Conservation (phyloP, 2,888 invertebrate genomes). For the Crocallis elinguaria region DNA sequence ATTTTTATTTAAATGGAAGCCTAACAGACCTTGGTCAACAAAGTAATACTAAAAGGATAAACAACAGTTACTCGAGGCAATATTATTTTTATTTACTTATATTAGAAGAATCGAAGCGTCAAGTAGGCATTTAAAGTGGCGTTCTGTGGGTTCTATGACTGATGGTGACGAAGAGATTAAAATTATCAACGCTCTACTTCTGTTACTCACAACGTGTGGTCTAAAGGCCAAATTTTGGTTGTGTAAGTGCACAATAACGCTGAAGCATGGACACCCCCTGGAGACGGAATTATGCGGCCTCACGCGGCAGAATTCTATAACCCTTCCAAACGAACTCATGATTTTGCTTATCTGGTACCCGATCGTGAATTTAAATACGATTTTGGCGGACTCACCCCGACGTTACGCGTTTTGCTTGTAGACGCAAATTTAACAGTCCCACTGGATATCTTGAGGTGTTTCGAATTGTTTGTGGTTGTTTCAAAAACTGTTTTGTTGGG, state of each 20-base stretch:
- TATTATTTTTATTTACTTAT: no score
- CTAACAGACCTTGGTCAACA: no score
- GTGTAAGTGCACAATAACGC: not conserved
- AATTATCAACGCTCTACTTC: no score
- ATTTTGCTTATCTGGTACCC: conserved; percentile 79
- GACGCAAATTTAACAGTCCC: conserved; percentile 63
- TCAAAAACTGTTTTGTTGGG: conserved; percentile 41
- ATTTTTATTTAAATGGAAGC: no score
- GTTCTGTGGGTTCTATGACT: no score
- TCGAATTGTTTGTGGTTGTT: conserved; percentile 57
- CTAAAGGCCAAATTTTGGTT: not conserved
- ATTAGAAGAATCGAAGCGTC: no score
- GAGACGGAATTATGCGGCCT: conserved; percentile 78
- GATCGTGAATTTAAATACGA: conserved; percentile 81
- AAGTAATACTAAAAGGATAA: no score
- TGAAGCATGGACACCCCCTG: conserved; percentile 54
- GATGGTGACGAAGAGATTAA: no score
- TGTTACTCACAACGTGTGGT: no score
- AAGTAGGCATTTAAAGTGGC: no score
- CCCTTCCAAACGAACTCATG: conserved; percentile 79
- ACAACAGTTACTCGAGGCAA: no score
- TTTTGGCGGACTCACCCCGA: conserved; percentile 67
- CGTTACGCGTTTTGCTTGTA: conserved; percentile 65
- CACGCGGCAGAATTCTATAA: conserved; percentile 79
- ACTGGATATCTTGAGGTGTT: conserved; percentile 58